Base-by-base conservation (phyloP, 2,888 invertebrate species). In the Cyclophora punctaria region DNA sequence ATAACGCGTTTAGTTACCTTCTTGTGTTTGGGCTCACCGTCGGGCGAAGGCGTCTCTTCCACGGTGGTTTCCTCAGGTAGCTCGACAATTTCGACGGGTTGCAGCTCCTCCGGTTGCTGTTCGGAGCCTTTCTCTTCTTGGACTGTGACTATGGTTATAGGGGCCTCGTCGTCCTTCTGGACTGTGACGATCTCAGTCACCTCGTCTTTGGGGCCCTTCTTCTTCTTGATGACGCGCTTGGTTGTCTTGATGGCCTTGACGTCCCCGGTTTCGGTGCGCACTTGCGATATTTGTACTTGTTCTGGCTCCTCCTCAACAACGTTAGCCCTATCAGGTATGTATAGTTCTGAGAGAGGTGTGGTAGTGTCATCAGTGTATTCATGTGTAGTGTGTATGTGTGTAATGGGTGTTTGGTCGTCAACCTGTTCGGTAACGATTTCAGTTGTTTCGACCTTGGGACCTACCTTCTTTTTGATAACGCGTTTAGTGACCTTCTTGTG, bases 141-240 rank as follows among this genome's bases (percentile, higher is more conserved):
- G 3, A 60, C 49, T 51, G 52, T 63, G 5, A 75, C 71, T 4
- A 72, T 71, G 0, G 71, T 72, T 55, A 69, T 63, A 4, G 71
- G 71, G 40, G 61, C 55, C 56, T 82, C 73, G 49, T 81, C 83
- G 69, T 83, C 69, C 61, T 72, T 81, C 66, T 56, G 75, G 55
- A 80, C 70, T 7, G 87, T 88, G 3, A 80, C 71, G 37, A 80
- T 81, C 66, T 82, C 83, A 3, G 89, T 84, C 35, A 82, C 69
- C 73, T 53, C 69, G 63, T 52, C 51, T 55, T 53, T 67, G 40
- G 57, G 57, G 1, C 64, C 65, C 46, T 76, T 53, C 47, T 44
- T 44, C 5, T 83, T 83, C 57, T 81, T 89, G 40, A 69, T 62
- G 40, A 66, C 55, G 4, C 64, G 64, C 53, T 59, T 62, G 0